phyloP scores from a whole-genome alignment of 2,113 vertebrate species.

The Amphilophus citrinellus region DNA sequence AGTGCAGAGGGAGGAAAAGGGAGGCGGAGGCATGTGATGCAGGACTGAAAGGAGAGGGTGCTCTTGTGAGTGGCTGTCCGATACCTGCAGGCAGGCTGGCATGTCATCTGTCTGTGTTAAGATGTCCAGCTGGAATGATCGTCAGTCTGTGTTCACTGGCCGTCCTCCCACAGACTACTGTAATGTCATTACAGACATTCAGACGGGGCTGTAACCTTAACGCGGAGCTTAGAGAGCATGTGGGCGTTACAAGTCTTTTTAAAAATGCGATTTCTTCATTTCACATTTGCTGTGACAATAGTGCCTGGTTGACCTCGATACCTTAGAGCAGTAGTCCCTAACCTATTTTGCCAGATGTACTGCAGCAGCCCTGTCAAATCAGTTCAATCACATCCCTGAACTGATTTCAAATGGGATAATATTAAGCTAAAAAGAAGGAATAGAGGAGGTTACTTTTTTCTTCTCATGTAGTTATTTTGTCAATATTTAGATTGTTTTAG shows the following conservation, averaged over 20 bases:
- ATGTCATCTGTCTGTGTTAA: conserved; percentile 49
- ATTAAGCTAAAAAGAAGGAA: not conserved
- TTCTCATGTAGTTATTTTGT: too few species aligned
- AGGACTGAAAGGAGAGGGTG: conserved; percentile 1
- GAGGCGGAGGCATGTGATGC: conserved; percentile 8
- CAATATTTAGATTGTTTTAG: too few species aligned
- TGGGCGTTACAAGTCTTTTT: conserved; percentile 34
- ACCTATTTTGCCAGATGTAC: not conserved
- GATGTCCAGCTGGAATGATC: conserved; percentile 61
- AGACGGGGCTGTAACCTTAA: conserved; percentile 43
- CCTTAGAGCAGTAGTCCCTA: not conserved
- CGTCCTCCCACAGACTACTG: conserved; percentile 33
- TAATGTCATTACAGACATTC: conserved; percentile 38
- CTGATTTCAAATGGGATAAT: not conserved
- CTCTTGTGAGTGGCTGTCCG: conserved; percentile 30
- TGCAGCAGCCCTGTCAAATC: not conserved
- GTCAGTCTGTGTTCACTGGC: conserved; percentile 2
- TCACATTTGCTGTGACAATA: not conserved
- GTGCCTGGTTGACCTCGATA: conserved; percentile 26
- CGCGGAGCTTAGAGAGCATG: conserved; percentile 51
- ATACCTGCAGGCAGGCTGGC: conserved; percentile 43
- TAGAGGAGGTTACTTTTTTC: too few species aligned
- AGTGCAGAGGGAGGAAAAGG: not conserved
- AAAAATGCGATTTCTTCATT: conserved; percentile 43
- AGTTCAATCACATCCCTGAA: not conserved